Conservation (phyloP, 2,888 invertebrate genomes). For the Mythimna ferrago region DNA sequence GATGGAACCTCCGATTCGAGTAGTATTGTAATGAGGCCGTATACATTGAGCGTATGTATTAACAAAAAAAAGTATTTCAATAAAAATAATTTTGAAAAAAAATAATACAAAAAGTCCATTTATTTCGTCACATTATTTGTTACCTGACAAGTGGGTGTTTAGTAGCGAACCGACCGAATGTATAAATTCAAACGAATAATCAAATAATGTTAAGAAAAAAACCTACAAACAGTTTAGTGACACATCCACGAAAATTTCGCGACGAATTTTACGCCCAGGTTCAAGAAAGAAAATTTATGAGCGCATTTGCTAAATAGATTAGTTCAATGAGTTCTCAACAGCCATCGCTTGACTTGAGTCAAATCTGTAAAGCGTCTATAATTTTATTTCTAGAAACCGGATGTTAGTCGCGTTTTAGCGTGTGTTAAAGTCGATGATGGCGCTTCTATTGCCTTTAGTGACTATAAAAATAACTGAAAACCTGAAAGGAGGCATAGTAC, state of each 20-base stretch:
- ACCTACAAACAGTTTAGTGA: not conserved
- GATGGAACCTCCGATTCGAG: slow-evolving; percentile 14
- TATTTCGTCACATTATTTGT: slow-evolving; percentile 3
- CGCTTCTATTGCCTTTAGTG: not conserved
- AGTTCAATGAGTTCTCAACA: not conserved
- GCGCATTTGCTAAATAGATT: not conserved
- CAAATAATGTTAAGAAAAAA: not conserved
- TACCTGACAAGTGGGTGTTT: slow-evolving; percentile 9
- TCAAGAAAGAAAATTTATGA: not conserved
- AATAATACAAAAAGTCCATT: not conserved
- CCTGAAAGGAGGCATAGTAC: not conserved
- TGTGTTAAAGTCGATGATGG: no score
- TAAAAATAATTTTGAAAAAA: slow-evolving; percentile 10
- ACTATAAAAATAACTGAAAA: not conserved
- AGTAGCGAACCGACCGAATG: not conserved
- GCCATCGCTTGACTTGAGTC: not conserved
- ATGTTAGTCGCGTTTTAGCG: not conserved
- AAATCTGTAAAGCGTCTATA: not conserved
- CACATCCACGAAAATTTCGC: slow-evolving; percentile 4
- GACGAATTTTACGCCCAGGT: not conserved
- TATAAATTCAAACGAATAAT: not conserved
- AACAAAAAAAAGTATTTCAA: slow-evolving; percentile 2
- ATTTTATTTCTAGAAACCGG: not conserved
- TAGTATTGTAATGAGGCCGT: slow-evolving; percentile 34
- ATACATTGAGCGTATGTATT: slow-evolving; percentile 27